Evolutionary conservation across 2,113 vertebrate species (phyloP), one percentile per base, ranked within the genome.

Genomic region (Bos javanicus): DNA sequence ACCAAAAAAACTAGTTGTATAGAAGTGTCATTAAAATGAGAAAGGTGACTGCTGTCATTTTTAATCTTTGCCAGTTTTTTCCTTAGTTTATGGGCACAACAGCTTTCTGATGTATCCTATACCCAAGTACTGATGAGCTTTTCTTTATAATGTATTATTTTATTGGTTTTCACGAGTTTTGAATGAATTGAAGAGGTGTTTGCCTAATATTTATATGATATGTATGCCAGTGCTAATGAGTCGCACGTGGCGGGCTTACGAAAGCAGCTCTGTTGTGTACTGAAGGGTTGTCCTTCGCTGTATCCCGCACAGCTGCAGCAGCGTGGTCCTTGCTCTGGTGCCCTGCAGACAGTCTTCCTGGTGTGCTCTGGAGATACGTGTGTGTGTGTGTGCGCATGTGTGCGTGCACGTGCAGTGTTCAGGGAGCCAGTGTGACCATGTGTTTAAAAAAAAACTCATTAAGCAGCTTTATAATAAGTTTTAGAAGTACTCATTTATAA

Each of bases 21-120:
- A 91, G 92, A 96, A 86, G 96, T 82, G 86, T 90, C 67, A 67
- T 74, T 50, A 71, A 90, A 94, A 89, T 43, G n/a, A 64, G 92
- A 92, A 94, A 76, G 83, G 6, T 85, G 62, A 67, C 43, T 67
- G 54, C 62, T 82, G 4, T 6, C 26, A 30, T 85, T 12, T 84
- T 96, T 62, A 95, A 95, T 48, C 19, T 54, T 21, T 10, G 8
- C 50, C 43, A 71, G 0, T 94, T 85, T 95, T 90, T 90, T 87
- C 81, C 74, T 93, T 94, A n/a, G 59, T 97, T 95, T 92, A 19
- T 88, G 82, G 83, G 11, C n/a, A 76, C 71, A 71, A 92, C 46
- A 95, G 33, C n/a, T 96, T 90, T 95, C 30, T 91, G 25, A 36
- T 91, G 57, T 80, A 74, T 92, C 3, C 56, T 92, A 5, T 92